Conservation (phyloP, 2,797 vertebrate species). For the Bovichtus diacanthus region DNA sequence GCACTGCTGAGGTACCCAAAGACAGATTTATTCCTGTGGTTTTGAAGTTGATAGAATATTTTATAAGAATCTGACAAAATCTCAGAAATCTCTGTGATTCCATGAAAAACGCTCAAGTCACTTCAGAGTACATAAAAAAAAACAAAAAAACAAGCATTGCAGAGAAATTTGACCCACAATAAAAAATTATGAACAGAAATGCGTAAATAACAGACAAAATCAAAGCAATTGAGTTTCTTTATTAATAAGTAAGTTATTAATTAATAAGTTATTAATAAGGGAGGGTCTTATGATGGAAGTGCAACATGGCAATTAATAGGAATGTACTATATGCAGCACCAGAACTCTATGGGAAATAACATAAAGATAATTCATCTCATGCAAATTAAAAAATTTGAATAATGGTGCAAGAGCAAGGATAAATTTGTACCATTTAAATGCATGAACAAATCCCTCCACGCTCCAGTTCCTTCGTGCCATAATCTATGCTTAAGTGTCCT, state of each 20-base stretch:
- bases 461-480: conserved; percentile 35
- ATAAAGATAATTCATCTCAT: conserved; percentile 52
- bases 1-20: neutral
- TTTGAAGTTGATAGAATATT: neutral
- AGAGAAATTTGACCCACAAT: neutral
- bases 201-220: neutral
- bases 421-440: conserved; percentile 56
- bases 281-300: neutral
- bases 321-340: neutral
- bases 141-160: too few species aligned
- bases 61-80: neutral
- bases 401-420: conserved; percentile 38
- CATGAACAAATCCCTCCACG: conserved; percentile 37
- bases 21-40: neutral
- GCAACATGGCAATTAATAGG: neutral
- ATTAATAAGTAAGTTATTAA: neutral
- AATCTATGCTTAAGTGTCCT: conserved; percentile 25
- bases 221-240: neutral
- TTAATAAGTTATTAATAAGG: too few species aligned
- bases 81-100: neutral
- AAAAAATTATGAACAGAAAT: neutral
- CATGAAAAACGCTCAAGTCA: neutral
- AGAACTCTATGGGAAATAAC: conserved; percentile 30
- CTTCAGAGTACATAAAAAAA: neutral
- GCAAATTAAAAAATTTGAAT: conserved; percentile 57